Evolutionary conservation across 2,888 invertebrate genomes (phyloP).

Genomic region (Pyrgus malvae): DNA sequence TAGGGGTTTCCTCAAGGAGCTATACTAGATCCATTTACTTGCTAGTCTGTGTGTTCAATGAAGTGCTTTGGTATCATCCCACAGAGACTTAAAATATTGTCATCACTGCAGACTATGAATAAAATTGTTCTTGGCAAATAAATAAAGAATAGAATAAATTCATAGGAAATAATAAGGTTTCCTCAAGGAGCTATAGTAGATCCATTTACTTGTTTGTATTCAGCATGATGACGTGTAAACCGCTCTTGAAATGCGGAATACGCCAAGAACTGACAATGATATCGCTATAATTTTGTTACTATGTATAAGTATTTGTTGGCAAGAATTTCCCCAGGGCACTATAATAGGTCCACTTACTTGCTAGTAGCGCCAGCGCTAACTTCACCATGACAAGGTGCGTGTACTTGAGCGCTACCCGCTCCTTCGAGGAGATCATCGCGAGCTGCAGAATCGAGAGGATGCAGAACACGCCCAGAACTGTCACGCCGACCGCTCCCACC

Average conservation of each 20-base stretch:
- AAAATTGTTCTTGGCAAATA: neutral
- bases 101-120: too few species aligned
- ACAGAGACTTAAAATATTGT: too few species aligned
- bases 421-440: conserved; percentile 93
- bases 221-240: too few species aligned
- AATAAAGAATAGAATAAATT: neutral
- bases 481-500: conserved; percentile 88
- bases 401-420: conserved; percentile 90
- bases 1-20: neutral
- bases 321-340: neutral
- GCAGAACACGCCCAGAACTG: conserved; percentile 89
- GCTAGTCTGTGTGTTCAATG: too few species aligned
- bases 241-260: too few species aligned
- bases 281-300: too few species aligned
- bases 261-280: too few species aligned
- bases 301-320: too few species aligned
- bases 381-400: conserved; percentile 89
- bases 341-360: conserved; percentile 83
- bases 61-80: too few species aligned
- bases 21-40: neutral
- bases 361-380: conserved; percentile 88
- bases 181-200: neutral
- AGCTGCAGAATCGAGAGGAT: conserved; percentile 90
- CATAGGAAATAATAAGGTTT: neutral
- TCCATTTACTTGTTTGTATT: neutral